phyloP scores from a whole-genome alignment of 1,140 invertebrate species.

The Ostrea edulis region DNA sequence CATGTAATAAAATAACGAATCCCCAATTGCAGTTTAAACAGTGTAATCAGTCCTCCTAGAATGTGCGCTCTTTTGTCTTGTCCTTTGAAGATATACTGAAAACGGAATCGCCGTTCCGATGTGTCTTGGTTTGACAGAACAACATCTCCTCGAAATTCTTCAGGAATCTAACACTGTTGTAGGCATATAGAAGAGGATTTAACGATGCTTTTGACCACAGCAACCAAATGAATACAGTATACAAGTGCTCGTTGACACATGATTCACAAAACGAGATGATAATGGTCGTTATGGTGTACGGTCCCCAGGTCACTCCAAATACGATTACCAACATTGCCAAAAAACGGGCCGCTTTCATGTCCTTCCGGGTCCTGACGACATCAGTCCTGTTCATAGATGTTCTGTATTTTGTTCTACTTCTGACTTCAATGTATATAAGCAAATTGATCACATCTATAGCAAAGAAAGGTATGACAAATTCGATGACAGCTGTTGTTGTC shows the following conservation, averaged over 20 bases:
- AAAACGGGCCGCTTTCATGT: constrained; percentile 63
- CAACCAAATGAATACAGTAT: constrained; percentile 70
- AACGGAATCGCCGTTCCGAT: background rate
- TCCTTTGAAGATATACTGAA: background rate
- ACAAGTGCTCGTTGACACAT: constrained; percentile 60
- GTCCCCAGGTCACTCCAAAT: constrained; percentile 63
- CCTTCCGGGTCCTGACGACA: constrained; percentile 14
- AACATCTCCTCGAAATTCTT: constrained; percentile 62
- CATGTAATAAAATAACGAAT: no score
- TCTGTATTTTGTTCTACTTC: background rate
- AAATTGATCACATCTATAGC: constrained; percentile 42
- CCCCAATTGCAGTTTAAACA: background rate
- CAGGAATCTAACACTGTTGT: constrained; percentile 61
- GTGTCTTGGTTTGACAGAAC: constrained; percentile 36
- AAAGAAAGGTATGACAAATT: constrained; percentile 59
- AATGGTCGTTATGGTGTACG: constrained; percentile 65
- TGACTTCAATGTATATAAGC: constrained; percentile 48
- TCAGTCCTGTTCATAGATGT: background rate
- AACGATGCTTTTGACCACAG: constrained; percentile 70
- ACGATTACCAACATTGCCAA: constrained; percentile 63
- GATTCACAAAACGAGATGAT: constrained; percentile 63
- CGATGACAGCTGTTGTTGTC: constrained; percentile 43
- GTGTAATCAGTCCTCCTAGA: background rate
- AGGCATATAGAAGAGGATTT: constrained; percentile 74
- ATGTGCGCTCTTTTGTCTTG: background rate